phyloP scores from a whole-genome alignment of 2,888 invertebrate species.

The Chrysomela aeneicollis region DNA sequence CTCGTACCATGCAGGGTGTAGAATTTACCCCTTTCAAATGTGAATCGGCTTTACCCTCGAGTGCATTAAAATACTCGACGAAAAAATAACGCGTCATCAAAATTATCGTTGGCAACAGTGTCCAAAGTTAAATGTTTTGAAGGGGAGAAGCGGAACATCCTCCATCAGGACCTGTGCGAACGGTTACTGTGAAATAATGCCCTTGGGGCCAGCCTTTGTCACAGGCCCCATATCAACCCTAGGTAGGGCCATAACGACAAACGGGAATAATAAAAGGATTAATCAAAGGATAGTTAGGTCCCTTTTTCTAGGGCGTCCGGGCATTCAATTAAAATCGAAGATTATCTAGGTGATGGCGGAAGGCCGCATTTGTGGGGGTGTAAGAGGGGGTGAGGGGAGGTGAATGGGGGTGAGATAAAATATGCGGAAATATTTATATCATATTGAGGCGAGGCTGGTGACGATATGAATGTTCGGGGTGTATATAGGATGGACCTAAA shows the following conservation, averaged over 20 bases:
- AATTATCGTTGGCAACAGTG: constrained; percentile 28
- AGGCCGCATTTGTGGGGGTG: background rate
- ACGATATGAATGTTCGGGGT: too few relatives aligned
- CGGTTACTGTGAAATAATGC: constrained; percentile 61
- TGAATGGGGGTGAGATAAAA: background rate
- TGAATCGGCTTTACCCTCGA: background rate
- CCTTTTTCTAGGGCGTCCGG: constrained; percentile 37
- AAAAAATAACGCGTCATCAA: background rate
- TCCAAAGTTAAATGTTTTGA: constrained; percentile 29
- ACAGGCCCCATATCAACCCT: constrained; percentile 45
- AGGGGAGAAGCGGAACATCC: constrained; percentile 29
- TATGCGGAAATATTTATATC: background rate
- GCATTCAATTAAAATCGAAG: constrained; percentile 41
- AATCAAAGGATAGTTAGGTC: constrained; percentile 47
- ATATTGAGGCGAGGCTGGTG: too few relatives aligned
- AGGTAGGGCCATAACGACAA: constrained; percentile 49
- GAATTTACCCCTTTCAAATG: too few relatives aligned
- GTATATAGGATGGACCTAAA: too few relatives aligned
- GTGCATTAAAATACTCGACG: background rate
- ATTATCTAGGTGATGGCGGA: constrained; percentile 29
- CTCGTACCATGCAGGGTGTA: too few relatives aligned
- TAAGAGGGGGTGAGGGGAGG: background rate
- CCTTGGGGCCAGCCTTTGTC: constrained; percentile 53
- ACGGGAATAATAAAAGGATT: constrained; percentile 54
- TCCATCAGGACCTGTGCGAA: constrained; percentile 48